Percentiles rank a stretch among this genome's conserved stretches.
Evolutionary conservation across 2,113 vertebrate species (phyloP).

Genomic region (Pholis gunnellus): DNA sequence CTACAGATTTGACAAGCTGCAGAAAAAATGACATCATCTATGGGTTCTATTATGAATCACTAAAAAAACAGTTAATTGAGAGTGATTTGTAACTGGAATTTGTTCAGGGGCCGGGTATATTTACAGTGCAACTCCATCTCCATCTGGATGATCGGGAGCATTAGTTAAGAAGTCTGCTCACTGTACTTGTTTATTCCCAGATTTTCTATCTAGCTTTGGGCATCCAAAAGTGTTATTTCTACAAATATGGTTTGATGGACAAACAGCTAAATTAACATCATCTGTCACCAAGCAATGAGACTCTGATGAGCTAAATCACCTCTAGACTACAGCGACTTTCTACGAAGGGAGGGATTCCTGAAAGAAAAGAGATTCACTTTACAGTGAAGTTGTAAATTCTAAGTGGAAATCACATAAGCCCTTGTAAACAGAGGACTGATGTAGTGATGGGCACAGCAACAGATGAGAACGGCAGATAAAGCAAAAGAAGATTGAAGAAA

Average conservation of each 20-base stretch:
- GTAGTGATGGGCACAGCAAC: background rate
- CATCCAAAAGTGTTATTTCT: background rate
- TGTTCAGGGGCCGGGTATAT: background rate
- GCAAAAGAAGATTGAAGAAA: background rate
- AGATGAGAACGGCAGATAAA: no score
- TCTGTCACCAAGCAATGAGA: background rate
- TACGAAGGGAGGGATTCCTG: background rate
- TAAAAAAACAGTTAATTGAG: background rate
- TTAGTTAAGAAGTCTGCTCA: background rate
- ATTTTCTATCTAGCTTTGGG: background rate
- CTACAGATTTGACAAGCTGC: background rate
- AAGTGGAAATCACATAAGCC: no score
- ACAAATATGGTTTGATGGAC: background rate
- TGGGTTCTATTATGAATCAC: background rate
- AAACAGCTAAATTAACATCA: background rate
- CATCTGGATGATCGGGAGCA: background rate
- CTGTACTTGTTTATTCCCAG: background rate
- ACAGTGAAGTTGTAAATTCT: no score
- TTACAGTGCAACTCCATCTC: background rate
- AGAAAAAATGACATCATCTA: background rate
- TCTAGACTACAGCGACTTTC: background rate
- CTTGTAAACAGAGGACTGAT: no score
- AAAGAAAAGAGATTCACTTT: no score
- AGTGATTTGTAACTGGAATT: background rate
- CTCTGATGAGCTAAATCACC: background rate